Conservation (phyloP, 2,113 vertebrate genomes). For the Petrocephalus microphthalmus region DNA sequence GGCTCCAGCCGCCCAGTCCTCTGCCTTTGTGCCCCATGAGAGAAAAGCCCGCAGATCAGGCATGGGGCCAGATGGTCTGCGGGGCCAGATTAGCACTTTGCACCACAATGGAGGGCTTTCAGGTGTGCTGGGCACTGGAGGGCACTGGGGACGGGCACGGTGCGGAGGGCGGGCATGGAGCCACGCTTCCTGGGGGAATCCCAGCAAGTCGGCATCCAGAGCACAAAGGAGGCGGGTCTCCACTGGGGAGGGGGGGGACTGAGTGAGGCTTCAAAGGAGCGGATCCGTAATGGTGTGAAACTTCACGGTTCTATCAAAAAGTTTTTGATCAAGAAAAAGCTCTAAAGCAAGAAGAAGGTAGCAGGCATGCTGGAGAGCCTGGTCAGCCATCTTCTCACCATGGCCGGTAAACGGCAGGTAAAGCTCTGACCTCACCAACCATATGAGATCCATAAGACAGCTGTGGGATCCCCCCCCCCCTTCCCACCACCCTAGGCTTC, state of each 20-base stretch:
- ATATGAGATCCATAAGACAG: not conserved
- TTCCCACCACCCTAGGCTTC: no score
- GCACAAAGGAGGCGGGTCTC: not conserved
- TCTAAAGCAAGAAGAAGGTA: not conserved
- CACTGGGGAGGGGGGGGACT: not conserved
- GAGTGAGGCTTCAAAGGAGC: not conserved
- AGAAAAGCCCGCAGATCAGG: not conserved
- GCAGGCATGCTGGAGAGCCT: not conserved
- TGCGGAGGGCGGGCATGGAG: not conserved
- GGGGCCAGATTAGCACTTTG: not conserved
- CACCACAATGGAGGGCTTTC: slow-evolving; percentile 6
- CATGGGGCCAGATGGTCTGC: not conserved
- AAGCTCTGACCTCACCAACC: not conserved
- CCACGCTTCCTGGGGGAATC: not conserved
- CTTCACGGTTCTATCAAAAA: not conserved
- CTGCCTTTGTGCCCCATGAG: not conserved
- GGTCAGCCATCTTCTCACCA: not conserved
- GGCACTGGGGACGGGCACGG: not conserved
- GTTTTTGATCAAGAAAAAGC: not conserved
- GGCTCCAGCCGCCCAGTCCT: no score
- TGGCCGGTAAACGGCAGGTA: not conserved
- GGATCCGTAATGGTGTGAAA: not conserved
- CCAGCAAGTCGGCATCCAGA: not conserved
- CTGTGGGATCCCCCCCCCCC: not conserved
- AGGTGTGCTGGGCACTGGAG: not conserved